These are phyloP conservation scores for Delphinus delphis DNA, from an alignment of 2,113 vertebrate species.

Conservation along the genomic window DNA sequence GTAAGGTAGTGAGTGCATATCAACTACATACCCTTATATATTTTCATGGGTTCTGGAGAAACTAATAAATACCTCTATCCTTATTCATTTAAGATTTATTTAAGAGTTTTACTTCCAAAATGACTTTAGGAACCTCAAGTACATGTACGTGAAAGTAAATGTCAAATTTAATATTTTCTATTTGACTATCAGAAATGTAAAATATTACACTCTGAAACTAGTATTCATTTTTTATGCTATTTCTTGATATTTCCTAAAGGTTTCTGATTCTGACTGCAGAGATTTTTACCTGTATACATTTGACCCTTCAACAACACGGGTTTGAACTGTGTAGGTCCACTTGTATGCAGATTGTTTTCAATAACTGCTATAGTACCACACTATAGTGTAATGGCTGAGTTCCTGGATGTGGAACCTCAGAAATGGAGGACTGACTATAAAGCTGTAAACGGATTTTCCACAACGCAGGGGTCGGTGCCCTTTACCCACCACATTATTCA, in stretches of 20 bases:
- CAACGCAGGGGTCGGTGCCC: rapidly evolving
- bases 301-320: background rate
- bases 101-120: background rate
- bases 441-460: background rate
- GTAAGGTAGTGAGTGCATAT: background rate
- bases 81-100: background rate
- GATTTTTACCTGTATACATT: background rate
- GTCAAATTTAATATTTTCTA: background rate
- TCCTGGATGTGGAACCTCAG: background rate
- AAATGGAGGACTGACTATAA: background rate
- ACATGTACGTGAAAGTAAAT: background rate
- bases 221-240: background rate
- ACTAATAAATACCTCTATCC: background rate
- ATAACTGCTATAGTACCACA: background rate
- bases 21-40: background rate
- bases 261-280: background rate
- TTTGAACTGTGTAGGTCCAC: background rate
- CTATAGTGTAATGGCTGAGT: background rate
- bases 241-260: background rate
- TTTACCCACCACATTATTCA: background rate
- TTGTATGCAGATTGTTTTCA: background rate
- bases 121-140: background rate
- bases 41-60: background rate
- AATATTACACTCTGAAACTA: background rate
- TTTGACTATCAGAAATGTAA: background rate